Conservation (phyloP, 1,140 invertebrate species). For the Mycetomoellerius zeteki region DNA sequence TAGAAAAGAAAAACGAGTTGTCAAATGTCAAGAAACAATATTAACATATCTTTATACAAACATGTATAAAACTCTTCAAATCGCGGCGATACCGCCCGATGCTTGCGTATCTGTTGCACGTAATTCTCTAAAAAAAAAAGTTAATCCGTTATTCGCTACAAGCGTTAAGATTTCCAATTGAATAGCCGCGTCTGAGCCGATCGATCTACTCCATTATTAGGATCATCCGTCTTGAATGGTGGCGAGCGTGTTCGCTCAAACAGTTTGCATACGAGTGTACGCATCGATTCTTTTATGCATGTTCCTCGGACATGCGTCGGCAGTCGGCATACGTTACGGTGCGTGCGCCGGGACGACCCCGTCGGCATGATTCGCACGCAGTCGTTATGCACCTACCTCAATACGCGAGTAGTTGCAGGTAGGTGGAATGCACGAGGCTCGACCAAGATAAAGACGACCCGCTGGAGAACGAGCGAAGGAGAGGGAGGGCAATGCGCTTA, state of each 20-base stretch:
- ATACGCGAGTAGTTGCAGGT: slow-evolving; percentile 70
- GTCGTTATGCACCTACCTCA: slow-evolving; percentile 73
- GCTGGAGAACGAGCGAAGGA: not conserved
- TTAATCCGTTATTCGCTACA: slow-evolving; percentile 40
- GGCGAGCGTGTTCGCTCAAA: slow-evolving; percentile 44
- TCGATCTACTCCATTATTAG: slow-evolving; percentile 45
- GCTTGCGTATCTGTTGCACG: not conserved
- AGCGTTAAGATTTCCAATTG: slow-evolving; percentile 42
- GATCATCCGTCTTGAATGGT: slow-evolving; percentile 52
- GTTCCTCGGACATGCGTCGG: slow-evolving; percentile 5
- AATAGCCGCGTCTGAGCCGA: slow-evolving; percentile 26
- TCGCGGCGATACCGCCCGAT: not conserved
- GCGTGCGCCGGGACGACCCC: not conserved
- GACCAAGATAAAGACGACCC: slow-evolving; percentile 52
- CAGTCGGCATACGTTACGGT: slow-evolving; percentile 22
- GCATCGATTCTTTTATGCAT: not conserved
- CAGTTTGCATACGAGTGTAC: slow-evolving; percentile 31
- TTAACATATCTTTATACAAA: slow-evolving; percentile 45
- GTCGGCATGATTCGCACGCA: slow-evolving; percentile 46
- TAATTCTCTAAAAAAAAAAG: not conserved
- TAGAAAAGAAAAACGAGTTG: not conserved
- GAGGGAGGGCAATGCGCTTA: slow-evolving; percentile 70
- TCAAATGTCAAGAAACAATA: slow-evolving; percentile 3
- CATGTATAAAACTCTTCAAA: not conserved
- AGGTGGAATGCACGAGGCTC: slow-evolving; percentile 63